Evolutionary conservation across 2,113 vertebrate species (phyloP), one percentile per base, ranked within the genome.

Genomic region (Prochilodus magdalenae): DNA sequence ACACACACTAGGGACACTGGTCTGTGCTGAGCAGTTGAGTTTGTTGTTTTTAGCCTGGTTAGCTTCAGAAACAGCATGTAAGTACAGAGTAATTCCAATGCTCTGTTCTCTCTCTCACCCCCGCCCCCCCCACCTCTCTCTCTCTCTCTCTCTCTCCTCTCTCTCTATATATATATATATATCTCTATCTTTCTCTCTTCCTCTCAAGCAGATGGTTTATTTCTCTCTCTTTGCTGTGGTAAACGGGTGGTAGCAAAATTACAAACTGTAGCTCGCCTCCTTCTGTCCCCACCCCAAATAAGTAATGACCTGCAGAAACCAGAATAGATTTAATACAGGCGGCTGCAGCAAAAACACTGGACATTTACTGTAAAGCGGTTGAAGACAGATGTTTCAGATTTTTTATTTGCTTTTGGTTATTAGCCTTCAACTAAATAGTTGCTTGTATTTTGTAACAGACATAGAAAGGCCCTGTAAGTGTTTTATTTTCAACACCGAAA

Each of bases 201-300:
- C 80, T 84, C 81, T 85, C 84, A 82, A 87, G 80, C 87, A 69
- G 81, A 85, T 51, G 86, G 88, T 84, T 83, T 10, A 44, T 10
- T 44, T 10, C 40, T 11, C 40, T 44, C 83, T 73, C 90, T 92
- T 93, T 94, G 87, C 88, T 93, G 92, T 92, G 94, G 92, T 91
- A 80, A 88, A 87, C 85, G 88, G 90, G 67, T 72, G 65, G 87
- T 86, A 86, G 74, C 85, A 83, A 93, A 94, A 94, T 93, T 94
- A 94, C 92, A 94, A 93, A 88, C 89, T 84, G 87, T 83, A 78
- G 85, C 85, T 90, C 86, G 89, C 84, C 90, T 59, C 40, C 84
- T 78, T 90, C 51, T 59, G 59, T 85, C 92, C 92, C 91, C 92
- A 92, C 92, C 92, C 90, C 86, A 77, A 91, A 90, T 93, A 94